Evolutionary conservation across 2,113 vertebrate genomes (phyloP).

Genomic region (Xiphias gladius): DNA sequence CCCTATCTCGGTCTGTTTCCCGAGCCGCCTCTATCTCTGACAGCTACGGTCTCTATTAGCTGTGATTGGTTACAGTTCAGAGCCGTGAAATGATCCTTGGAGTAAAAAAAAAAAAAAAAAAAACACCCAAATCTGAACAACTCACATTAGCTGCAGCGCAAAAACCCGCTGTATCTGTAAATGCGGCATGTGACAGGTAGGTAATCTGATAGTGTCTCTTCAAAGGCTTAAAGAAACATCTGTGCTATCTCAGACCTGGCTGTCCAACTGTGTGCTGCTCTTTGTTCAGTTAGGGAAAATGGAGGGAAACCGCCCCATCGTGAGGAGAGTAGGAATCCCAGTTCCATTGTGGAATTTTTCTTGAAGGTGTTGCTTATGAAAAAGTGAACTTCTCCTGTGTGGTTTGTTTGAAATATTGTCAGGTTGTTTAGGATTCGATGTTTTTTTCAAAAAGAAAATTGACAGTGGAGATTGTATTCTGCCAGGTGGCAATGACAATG

Average conservation of each 20-base stretch:
- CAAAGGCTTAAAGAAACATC: conserved; percentile 18
- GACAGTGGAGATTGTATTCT: conserved; percentile 16
- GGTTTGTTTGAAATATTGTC: conserved; percentile 43
- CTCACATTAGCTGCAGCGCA: conserved; percentile 20
- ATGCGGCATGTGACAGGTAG: conserved; percentile 30
- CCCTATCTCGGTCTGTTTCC: conserved; percentile 21
- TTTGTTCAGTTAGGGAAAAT: conserved; percentile 14
- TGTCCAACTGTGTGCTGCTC: not conserved
- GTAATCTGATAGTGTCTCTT: conserved; percentile 40
- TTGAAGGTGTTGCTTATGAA: not conserved
- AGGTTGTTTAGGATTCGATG: conserved; percentile 9
- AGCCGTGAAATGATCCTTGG: conserved; percentile 71
- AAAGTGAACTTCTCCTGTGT: conserved; percentile 13
- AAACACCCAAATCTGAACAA: conserved; percentile 27
- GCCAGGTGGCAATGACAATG: conserved; percentile 16
- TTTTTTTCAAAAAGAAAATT: conserved; percentile 11
- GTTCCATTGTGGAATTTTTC: not conserved
- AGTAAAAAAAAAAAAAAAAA: not conserved
- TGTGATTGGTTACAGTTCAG: conserved; percentile 76
- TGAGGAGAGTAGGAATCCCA: not conserved
- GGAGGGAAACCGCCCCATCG: not conserved
- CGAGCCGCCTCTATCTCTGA: conserved; percentile 52
- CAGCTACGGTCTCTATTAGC: conserved; percentile 75
- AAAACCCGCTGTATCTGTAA: conserved; percentile 31
- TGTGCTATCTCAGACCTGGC: conserved; percentile 7